Evolutionary conservation across 2,113 vertebrate species (phyloP).

Genomic region (Pheucticus melanocephalus): DNA sequence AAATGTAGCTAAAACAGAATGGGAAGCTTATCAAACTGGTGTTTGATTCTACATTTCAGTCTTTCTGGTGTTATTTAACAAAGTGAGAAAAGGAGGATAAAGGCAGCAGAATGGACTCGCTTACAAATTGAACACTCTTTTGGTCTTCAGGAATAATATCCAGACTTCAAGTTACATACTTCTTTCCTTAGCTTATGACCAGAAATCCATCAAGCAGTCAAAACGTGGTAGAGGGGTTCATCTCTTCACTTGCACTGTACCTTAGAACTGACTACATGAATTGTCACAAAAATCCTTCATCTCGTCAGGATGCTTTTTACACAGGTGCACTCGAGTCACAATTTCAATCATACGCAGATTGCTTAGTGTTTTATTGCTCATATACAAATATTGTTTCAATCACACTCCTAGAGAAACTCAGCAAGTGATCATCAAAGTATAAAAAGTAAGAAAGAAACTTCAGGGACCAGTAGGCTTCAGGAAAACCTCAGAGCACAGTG

Average conservation of each 20-base stretch:
- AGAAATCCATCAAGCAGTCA: neutral
- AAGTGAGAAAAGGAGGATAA: neutral
- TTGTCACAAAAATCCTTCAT: neutral
- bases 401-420: neutral
- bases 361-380: neutral
- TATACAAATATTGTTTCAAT: neutral
- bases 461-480: neutral
- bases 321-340: neutral
- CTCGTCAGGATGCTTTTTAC: neutral
- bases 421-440: neutral
- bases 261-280: neutral
- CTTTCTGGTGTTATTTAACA: neutral
- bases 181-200: neutral
- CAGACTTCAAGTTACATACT: neutral
- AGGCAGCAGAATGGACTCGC: neutral
- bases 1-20: neutral
- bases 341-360: neutral
- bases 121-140: neutral
- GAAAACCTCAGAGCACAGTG: slow-evolving; percentile 32
- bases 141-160: neutral
- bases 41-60: neutral
- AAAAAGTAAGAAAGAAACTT: slow-evolving; percentile 68
- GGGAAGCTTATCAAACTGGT: neutral
- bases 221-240: neutral
- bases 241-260: neutral